These are phyloP conservation scores for Epirrhoe tristata DNA, from an alignment of 2,888 invertebrate genomes.

Conservation along the genomic window DNA sequence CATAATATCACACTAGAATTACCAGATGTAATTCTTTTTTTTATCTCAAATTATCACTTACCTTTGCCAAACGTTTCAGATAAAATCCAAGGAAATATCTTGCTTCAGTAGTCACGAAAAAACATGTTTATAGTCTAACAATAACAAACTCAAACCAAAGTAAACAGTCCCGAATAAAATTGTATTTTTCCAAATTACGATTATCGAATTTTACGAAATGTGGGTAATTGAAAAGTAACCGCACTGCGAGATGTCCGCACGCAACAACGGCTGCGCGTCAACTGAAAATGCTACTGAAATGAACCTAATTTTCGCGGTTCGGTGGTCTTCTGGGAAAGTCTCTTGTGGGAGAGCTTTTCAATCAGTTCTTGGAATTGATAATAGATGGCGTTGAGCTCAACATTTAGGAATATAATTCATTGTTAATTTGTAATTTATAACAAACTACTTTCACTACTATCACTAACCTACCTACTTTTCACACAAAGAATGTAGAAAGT, in stretches of 20 bases:
- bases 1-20: neutral
- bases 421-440: too few relatives aligned
- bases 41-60: constrained; percentile 6
- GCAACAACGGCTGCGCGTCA: constrained; percentile 55
- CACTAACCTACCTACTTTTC: too few relatives aligned
- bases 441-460: too few relatives aligned
- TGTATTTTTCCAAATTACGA: constrained; percentile 6
- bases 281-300: constrained; percentile 69
- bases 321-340: constrained; percentile 56
- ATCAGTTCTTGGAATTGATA: constrained; percentile 41
- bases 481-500: too few relatives aligned
- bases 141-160: constrained; percentile 23
- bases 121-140: constrained; percentile 2
- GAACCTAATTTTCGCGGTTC: constrained; percentile 71
- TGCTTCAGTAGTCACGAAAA: constrained; percentile 12
- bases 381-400: constrained; percentile 56
- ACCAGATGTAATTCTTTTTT: neutral
- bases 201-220: constrained; percentile 41
- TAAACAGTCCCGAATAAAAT: constrained; percentile 24
- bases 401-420: neutral
- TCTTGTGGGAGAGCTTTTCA: constrained; percentile 55
- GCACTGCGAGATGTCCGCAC: constrained; percentile 48
- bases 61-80: constrained; percentile 6
- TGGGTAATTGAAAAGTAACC: constrained; percentile 7
- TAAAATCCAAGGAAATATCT: constrained; percentile 29